Base-by-base conservation (phyloP, 2,113 vertebrate species). In the Numida meleagris region DNA sequence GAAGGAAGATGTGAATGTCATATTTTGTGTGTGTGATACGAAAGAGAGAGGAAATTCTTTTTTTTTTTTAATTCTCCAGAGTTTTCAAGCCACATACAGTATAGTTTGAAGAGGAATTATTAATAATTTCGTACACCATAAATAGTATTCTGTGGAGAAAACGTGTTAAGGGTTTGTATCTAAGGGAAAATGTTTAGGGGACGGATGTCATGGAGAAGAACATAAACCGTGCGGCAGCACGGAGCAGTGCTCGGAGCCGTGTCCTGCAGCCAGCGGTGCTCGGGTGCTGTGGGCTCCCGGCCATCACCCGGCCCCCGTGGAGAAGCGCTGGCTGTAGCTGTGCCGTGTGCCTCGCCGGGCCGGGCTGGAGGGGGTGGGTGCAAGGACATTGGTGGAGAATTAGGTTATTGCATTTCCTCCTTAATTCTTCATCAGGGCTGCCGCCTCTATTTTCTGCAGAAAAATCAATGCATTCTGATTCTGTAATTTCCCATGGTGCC, bases 401-500 rank as follows among this genome's bases (percentile, higher is more conserved):
- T 94, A 97, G 95, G 97, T 97, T 97, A 97, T 97, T 96, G 95
- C 91, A 73, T 97, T 97, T 97, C 96, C 96, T 96, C 94, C 89
- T 98, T 98, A 97, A 98, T 98, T 98, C 98, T 97, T 98, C 96
- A 97, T 98, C 96, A 95, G 97, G 94, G 95, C 97, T 90, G 96
- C 96, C 0, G 97, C 97, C 96, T 96, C 83, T 86, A 93, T 97
- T 96, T 96, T 96, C 97, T 97, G 86, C 97, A 82, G 95, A 98
- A 99, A 97, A 99, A 99, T 99, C 99, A 98, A 98, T 99, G 98
- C 97, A 94, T 98, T 99, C 98, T 98, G 98, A 98, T 98, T 98
- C 98, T 94, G 96, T 99, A 98, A 99, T 99, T 99, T 99, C 99
- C 99, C 99, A 98, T 95, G 99, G 98, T 99, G 98, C 98, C 96